These are phyloP conservation scores for Sinosuthora webbiana DNA, from an alignment of 2,113 vertebrate species.

Conservation along the genomic window DNA sequence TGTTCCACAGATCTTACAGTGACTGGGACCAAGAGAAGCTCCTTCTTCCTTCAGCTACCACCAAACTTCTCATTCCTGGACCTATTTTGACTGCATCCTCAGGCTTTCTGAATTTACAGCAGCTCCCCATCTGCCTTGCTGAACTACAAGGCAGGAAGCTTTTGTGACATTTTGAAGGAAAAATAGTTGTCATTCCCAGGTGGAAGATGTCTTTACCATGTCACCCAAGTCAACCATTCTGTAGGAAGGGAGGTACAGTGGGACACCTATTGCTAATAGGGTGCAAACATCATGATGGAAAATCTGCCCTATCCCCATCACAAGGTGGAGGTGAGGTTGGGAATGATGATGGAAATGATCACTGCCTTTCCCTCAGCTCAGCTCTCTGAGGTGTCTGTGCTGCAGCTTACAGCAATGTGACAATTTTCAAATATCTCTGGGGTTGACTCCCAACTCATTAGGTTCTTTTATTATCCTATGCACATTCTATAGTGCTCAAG, in stretches of 20 bases:
- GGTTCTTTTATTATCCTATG: neutral
- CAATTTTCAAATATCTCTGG: neutral
- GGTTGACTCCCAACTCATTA: neutral
- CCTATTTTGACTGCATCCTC: neutral
- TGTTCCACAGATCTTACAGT: neutral
- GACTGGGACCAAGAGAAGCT: neutral
- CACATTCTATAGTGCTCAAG: neutral
- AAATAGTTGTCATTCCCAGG: neutral
- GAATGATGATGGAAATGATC: neutral
- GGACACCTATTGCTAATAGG: neutral
- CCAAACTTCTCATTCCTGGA: neutral
- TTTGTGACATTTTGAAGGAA: neutral
- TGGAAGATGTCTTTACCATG: neutral
- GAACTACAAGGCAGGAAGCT: neutral
- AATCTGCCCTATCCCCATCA: neutral
- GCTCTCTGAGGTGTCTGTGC: neutral
- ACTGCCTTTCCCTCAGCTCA: neutral
- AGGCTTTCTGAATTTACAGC: neutral
- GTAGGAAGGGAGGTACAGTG: neutral
- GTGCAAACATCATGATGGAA: neutral
- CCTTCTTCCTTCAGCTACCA: neutral
- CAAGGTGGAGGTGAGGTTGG: neutral
- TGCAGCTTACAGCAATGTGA: neutral
- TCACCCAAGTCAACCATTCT: neutral
- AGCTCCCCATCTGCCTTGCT: neutral